Conservation (phyloP, 2,888 invertebrate genomes). For the Rhagonycha fulva region DNA sequence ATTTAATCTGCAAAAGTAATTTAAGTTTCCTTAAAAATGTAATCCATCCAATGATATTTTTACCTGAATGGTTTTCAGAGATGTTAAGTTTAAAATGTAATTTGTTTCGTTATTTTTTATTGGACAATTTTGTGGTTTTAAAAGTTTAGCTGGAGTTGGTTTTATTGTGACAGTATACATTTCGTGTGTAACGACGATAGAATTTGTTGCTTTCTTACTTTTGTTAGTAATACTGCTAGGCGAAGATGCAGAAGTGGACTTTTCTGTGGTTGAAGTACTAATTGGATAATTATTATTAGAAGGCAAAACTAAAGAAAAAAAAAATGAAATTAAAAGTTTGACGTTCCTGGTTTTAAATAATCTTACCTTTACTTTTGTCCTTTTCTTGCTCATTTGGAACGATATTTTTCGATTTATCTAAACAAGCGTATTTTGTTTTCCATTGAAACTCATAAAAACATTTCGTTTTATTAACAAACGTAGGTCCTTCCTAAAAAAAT, state of each 20-base stretch:
- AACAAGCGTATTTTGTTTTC: slow-evolving; percentile 13
- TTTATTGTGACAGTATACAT: not conserved
- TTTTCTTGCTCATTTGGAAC: not conserved
- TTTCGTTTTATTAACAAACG: not conserved
- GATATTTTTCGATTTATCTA: not conserved
- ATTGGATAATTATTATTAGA: not conserved
- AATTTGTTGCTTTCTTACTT: not conserved
- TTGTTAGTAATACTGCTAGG: not conserved
- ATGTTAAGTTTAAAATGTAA: not conserved
- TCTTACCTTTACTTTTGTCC: not conserved
- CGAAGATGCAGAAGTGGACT: not conserved
- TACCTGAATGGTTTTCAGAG: slow-evolving; percentile 5
- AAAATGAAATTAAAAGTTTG: not conserved
- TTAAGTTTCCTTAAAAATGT: not conserved
- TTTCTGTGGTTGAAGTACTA: not conserved
- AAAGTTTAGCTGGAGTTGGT: not conserved
- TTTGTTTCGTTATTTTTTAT: not conserved
- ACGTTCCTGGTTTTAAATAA: not conserved
- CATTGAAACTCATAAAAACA: slow-evolving; percentile 20
- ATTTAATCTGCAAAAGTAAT: slow-evolving; percentile 5
- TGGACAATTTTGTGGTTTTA: not conserved
- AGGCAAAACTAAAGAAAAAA: not conserved
- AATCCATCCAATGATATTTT: not conserved
- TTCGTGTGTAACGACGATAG: not conserved
- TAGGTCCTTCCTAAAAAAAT: slow-evolving; percentile 16